Percentiles rank a stretch among this genome's conserved stretches.
Evolutionary conservation across 2,113 vertebrate species (phyloP).

Genomic region (Zingel zingel): DNA sequence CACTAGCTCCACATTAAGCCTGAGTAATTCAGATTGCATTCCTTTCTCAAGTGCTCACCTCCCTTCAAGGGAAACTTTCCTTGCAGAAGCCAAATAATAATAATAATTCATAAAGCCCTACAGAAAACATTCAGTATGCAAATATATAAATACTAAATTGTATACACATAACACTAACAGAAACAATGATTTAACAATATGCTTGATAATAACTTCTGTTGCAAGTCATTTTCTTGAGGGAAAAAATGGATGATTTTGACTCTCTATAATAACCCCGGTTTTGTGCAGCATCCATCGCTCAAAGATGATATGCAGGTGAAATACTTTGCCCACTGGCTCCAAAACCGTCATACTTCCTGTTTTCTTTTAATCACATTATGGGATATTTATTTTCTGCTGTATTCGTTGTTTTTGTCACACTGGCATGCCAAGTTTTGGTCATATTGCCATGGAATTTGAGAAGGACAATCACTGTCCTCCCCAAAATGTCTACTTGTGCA

Average conservation of each 20-base stretch:
- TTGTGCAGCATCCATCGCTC: too few relatives aligned
- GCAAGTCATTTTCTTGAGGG: background rate
- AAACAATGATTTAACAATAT: background rate
- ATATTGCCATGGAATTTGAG: too few relatives aligned
- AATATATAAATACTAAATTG: background rate
- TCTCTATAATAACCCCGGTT: background rate
- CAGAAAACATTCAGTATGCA: background rate
- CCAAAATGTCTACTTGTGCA: too few relatives aligned
- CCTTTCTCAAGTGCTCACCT: conserved; percentile 1
- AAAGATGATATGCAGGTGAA: too few relatives aligned
- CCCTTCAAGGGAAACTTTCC: background rate
- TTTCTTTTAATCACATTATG: too few relatives aligned
- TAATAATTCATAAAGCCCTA: too few relatives aligned
- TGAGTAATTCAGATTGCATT: conserved; percentile 20
- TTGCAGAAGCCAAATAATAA: background rate
- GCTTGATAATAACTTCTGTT: background rate
- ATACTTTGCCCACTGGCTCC: too few relatives aligned
- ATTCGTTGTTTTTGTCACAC: too few relatives aligned
- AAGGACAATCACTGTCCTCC: too few relatives aligned
- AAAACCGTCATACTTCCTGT: too few relatives aligned
- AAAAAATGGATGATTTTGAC: background rate
- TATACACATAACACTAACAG: background rate
- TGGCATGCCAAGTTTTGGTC: too few relatives aligned
- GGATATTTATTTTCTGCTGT: too few relatives aligned
- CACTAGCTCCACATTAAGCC: background rate